phyloP scores from a whole-genome alignment of 2,888 invertebrate species.

The Heliconius hortense region DNA sequence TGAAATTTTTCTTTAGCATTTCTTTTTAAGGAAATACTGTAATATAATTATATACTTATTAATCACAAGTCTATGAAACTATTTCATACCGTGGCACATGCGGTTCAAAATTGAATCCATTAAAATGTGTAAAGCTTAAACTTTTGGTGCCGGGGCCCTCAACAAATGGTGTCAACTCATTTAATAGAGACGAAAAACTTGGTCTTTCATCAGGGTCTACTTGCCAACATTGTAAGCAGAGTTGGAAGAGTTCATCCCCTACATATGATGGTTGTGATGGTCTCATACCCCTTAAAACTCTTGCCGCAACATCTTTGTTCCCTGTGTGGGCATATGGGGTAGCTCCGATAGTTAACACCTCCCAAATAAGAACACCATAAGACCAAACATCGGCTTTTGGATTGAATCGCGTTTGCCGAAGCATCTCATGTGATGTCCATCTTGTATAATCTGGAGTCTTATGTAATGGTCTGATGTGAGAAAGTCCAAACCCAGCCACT shows the following conservation, averaged over 20 bases:
- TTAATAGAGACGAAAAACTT: constrained; percentile 83
- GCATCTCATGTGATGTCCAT: constrained; percentile 90
- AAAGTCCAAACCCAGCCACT: constrained; percentile 88
- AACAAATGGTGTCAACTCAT: constrained; percentile 64
- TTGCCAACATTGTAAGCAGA: constrained; percentile 93
- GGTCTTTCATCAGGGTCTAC: constrained; percentile 90
- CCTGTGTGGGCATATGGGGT: constrained; percentile 89
- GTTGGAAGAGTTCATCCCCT: constrained; percentile 90
- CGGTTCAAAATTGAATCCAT: constrained; percentile 73
- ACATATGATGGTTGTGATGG: constrained; percentile 88
- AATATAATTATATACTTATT: not conserved
- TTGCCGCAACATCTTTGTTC: constrained; percentile 85
- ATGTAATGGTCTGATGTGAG: constrained; percentile 83
- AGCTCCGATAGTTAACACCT: constrained; percentile 88
- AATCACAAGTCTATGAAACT: constrained; percentile 54
- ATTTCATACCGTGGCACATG: constrained; percentile 74
- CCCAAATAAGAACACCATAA: constrained; percentile 91
- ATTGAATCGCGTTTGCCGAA: constrained; percentile 86
- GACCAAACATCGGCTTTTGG: constrained; percentile 91
- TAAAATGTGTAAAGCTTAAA: constrained; percentile 74
- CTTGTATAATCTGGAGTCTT: constrained; percentile 88
- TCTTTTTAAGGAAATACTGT: constrained; percentile 1
- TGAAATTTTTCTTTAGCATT: not conserved
- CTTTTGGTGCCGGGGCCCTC: constrained; percentile 62
- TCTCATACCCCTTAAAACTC: constrained; percentile 86